Percentiles rank a stretch among this genome's conserved stretches.
Evolutionary conservation across 2,797 vertebrate species (phyloP).

Genomic region (Neosilurus hyrtlii): DNA sequence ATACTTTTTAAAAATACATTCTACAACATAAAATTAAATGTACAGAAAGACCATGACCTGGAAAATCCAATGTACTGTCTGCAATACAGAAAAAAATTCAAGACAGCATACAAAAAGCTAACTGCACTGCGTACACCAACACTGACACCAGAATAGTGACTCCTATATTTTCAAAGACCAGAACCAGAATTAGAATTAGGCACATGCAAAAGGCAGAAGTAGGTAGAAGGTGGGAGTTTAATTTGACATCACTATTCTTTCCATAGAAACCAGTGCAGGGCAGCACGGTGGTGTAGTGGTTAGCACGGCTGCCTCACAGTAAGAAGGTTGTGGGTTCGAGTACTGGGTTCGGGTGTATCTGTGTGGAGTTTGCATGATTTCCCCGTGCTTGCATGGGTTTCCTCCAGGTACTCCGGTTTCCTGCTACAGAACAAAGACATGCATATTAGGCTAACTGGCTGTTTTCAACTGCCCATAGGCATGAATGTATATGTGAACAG

Average conservation of each 20-base stretch:
- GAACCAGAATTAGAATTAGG: neutral
- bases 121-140: neutral
- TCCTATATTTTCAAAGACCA: neutral
- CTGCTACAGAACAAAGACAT: too few species aligned
- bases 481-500: too few species aligned
- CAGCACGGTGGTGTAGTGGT: too few species aligned
- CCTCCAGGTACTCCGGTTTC: too few species aligned
- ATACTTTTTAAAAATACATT: neutral
- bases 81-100: neutral
- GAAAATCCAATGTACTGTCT: neutral
- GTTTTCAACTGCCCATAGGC: too few species aligned
- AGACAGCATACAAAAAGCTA: neutral
- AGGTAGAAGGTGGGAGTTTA: neutral
- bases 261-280: too few species aligned
- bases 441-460: too few species aligned
- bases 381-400: too few species aligned
- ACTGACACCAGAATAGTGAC: neutral
- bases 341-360: too few species aligned
- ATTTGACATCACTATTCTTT: neutral
- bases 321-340: too few species aligned
- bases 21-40: neutral
- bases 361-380: too few species aligned
- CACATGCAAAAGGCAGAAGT: neutral
- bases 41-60: neutral
- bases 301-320: too few species aligned